Base-by-base conservation (phyloP, 2,888 invertebrate genomes). In the Rosalia funebris region DNA sequence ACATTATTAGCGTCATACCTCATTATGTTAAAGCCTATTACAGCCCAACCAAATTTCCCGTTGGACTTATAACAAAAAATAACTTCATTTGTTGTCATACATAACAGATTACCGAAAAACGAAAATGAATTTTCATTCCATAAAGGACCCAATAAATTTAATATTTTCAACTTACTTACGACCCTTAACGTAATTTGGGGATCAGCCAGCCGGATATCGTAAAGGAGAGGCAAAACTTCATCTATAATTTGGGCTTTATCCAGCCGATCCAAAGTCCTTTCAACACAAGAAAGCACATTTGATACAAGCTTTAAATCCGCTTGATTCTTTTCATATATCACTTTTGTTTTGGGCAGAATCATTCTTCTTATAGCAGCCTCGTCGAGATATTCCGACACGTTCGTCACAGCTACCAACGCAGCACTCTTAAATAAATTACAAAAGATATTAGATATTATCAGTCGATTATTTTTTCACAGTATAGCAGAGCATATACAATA, bases 181-280 rank as follows among this genome's bases (percentile, higher is more conserved):
- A 96, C 91, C 80, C 94, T 89, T 79, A 91, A 87, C 68, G 94
- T 89, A 72, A 96, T 91, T 77, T 95, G 93, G 5, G 96, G 92
- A 80, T 97, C 96, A 67, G 90, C 90, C 46, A 95, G 87, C 64
- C 91, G 88, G 72, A 96, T 92, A 71, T 91, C 91, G 76, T 92
- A 91, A 25, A 98, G 85, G 66, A 97, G 86, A 0, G 96, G 96
- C 68, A 97, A 86, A 42, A 97, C 93, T 74, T 95, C 92, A 74
- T 96, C 96, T 72, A 95, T 88, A 59, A 97, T 92, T 81, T 95
- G 92, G 59, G 88, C 88, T 75, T 92, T 90, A 72, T 97, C 96
- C 69, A 97, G 85, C 70, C 93, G 89, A 71, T 90, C 89, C 67
- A 97, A 83, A 12, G 93, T 91, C 73, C 89, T 88, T 80, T 95